Percentiles rank a stretch among this genome's conserved stretches.
phyloP scores from a whole-genome alignment of 2,113 vertebrate species.

The Nothoprocta perdicaria region DNA sequence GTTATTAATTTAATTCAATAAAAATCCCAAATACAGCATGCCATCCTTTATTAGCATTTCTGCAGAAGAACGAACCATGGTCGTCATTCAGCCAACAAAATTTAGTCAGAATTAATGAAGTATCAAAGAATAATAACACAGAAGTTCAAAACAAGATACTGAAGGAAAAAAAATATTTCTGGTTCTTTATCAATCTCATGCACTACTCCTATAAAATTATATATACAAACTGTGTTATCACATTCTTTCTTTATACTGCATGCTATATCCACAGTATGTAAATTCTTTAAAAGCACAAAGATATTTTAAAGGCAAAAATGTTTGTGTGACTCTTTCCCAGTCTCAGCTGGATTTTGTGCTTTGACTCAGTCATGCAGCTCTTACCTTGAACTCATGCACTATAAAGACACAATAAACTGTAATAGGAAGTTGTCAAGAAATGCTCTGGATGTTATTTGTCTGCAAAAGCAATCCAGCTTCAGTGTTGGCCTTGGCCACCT shows the following conservation, averaged over 20 bases:
- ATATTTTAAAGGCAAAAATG: slow-evolving; percentile 23
- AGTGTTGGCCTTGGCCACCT: neutral
- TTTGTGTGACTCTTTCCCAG: neutral
- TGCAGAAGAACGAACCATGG: slow-evolving; percentile 25
- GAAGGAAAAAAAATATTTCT: neutral
- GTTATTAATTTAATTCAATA: slow-evolving; percentile 73
- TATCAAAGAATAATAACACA: neutral
- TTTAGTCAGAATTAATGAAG: slow-evolving; percentile 54
- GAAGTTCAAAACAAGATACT: neutral
- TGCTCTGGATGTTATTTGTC: neutral
- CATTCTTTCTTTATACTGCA: neutral
- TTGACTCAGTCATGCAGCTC: neutral
- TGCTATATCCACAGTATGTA: neutral
- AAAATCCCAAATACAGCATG: slow-evolving; percentile 53
- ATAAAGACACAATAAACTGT: neutral
- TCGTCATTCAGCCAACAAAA: slow-evolving; percentile 33
- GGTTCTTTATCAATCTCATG: neutral
- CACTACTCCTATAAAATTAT: neutral
- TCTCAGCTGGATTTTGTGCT: neutral
- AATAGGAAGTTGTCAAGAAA: neutral
- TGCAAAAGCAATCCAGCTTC: neutral
- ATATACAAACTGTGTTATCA: neutral
- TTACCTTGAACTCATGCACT: neutral
- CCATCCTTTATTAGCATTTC: slow-evolving; percentile 60
- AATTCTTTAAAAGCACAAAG: neutral